phyloP scores from a whole-genome alignment of 1,140 invertebrate species.

The Trinorchestia longiramus region DNA sequence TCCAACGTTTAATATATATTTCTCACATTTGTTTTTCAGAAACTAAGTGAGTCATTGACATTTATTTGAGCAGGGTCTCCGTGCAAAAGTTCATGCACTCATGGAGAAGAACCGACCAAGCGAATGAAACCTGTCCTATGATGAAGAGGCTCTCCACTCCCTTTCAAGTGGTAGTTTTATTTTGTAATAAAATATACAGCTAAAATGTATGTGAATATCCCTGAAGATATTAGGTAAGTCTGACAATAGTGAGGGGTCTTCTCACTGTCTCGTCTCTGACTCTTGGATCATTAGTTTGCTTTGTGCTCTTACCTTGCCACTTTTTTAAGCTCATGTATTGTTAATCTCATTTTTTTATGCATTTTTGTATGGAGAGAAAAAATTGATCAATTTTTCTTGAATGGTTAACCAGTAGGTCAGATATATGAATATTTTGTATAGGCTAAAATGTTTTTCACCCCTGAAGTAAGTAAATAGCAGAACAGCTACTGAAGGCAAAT shows the following conservation, averaged over 20 bases:
- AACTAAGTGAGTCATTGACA: not conserved
- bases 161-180: not conserved
- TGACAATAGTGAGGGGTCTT: not conserved
- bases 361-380: too few species aligned
- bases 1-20: not conserved
- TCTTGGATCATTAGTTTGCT: not conserved
- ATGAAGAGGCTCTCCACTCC: not conserved
- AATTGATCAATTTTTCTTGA: too few species aligned
- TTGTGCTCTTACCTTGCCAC: too few species aligned
- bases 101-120: conserved; percentile 21
- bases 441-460: too few species aligned
- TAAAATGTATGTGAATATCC: not conserved
- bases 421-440: too few species aligned
- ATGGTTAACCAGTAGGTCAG: too few species aligned
- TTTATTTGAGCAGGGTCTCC: not conserved
- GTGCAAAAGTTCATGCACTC: conserved; percentile 25
- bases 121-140: not conserved
- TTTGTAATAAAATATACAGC: not conserved
- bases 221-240: not conserved
- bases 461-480: too few species aligned
- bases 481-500: too few species aligned
- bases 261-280: not conserved
- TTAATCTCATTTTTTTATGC: too few species aligned
- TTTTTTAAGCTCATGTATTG: too few species aligned
- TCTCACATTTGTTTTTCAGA: not conserved